These are phyloP conservation scores for Hippolais icterina DNA, from an alignment of 2,113 vertebrate genomes.

Conservation along the genomic window DNA sequence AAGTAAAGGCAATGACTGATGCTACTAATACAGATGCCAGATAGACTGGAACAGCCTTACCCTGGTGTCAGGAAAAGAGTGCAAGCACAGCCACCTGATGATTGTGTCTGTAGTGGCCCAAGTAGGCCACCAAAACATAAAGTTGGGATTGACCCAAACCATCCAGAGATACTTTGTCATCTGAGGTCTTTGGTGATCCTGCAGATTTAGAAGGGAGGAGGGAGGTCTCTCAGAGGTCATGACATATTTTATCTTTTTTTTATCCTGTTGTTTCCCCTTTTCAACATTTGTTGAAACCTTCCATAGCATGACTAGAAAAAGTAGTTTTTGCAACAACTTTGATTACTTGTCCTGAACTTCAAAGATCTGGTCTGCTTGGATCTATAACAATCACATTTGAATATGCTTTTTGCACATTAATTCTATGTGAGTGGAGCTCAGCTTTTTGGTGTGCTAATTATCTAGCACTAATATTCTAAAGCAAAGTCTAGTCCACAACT, in stretches of 20 bases:
- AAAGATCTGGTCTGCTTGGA: not conserved
- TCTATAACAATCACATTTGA: not conserved
- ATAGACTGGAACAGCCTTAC: not conserved
- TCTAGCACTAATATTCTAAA: not conserved
- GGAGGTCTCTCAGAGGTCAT: not conserved
- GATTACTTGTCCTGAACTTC: not conserved
- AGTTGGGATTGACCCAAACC: not conserved
- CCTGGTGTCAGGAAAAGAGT: not conserved
- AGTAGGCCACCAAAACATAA: not conserved
- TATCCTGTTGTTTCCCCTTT: fast-evolving
- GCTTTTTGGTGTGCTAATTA: not conserved
- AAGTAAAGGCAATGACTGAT: not conserved
- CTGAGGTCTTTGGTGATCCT: not conserved
- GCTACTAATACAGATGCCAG: not conserved
- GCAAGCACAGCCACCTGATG: not conserved
- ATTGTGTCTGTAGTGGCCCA: not conserved
- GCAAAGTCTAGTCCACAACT: not conserved
- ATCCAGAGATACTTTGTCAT: not conserved
- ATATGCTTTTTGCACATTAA: not conserved
- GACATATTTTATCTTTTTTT: not conserved
- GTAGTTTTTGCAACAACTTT: not conserved
- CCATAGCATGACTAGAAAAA: not conserved
- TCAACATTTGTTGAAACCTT: not conserved
- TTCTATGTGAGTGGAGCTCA: not conserved
- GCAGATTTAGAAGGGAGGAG: not conserved